Base-by-base conservation (phyloP, 92 coral and sea anemone species). In the Chrysogorgia sp. region DNA sequence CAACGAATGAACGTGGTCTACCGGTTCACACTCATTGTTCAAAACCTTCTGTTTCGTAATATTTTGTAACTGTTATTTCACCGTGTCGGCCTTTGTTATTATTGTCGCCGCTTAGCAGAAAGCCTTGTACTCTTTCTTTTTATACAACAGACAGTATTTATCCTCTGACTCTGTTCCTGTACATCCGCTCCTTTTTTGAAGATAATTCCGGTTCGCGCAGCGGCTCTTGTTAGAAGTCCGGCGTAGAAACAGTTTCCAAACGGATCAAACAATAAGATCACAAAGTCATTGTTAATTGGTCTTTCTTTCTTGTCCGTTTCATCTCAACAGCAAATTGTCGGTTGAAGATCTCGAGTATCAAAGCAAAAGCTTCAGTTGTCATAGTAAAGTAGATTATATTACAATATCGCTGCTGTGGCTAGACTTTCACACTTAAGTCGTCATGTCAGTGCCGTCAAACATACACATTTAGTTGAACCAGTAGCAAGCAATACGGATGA, bases 381-480 rank as follows among this genome's bases (percentile, higher is more conserved):
- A 47, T 68, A 68, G 45, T 45, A 28, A 37, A 4, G 22, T 2
- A 58, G 43, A 68, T 68, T 68, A 45, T 21, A 48, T 68, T 68
- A 25, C 75, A 43, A 2, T 29, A 65, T 65, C 22, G 48, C 72
- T 34, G 29, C 25, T 15, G 26, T 45, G 24, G 53, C 20, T 23
- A 14, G 2, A 10, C n/a, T 7, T 41, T 35, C n/a, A 29, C 52
- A 17, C 24, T 29, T n/a, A 10, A 25, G 67, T 2, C 67, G 15
- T 9, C 7, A 31, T 7, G 25, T 48, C 40, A 45, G 20, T 20
- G 21, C 40, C 8, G 3, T 10, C 10, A 45, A 26, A 68, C 12
- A 33, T 34, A 21, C 71, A 22, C 15, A 28, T 19, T 64, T 2
- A 33, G 10, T 32, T n/a, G n/a, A n/a, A n/a, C n/a, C n/a, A n/a